These are phyloP conservation scores for Callospermophilus lateralis DNA, from an alignment of 2,113 vertebrate species.

Conservation along the genomic window DNA sequence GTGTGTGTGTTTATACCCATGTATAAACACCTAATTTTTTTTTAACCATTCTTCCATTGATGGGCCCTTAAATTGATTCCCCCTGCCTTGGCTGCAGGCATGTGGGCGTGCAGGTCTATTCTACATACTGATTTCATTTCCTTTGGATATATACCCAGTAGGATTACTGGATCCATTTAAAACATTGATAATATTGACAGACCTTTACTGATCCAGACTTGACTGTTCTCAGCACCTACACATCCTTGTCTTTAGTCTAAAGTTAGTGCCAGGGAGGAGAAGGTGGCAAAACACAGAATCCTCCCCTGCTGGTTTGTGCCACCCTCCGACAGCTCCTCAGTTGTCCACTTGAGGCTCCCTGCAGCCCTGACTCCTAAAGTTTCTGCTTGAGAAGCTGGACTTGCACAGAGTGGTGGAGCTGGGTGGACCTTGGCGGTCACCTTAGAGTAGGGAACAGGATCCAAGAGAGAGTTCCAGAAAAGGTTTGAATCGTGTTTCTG, in stretches of 20 bases:
- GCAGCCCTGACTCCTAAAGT: no score
- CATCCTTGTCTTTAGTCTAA: not conserved
- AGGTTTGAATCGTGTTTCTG: not conserved
- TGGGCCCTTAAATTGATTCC: not conserved
- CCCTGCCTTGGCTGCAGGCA: not conserved
- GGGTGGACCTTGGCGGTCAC: not conserved
- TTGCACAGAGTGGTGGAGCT: not conserved
- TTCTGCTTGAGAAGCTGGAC: not conserved
- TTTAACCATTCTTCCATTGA: not conserved
- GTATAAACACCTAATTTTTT: not conserved
- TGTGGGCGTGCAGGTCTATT: not conserved
- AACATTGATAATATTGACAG: conserved; percentile 81
- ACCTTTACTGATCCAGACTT: conserved; percentile 69
- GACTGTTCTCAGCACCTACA: conserved; percentile 65
- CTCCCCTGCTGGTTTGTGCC: not conserved
- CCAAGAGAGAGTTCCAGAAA: not conserved
- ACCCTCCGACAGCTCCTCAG: not conserved
- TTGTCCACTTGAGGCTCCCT: no score
- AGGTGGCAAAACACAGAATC: not conserved
- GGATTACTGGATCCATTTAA: not conserved
- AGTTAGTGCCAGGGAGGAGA: not conserved
- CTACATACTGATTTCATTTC: no score
- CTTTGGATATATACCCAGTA: not conserved
- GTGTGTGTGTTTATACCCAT: no score
- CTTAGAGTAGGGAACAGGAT: not conserved